These are phyloP conservation scores for Poeciliopsis turneri DNA, from an alignment of 2,797 vertebrate species.

Conservation along the genomic window DNA sequence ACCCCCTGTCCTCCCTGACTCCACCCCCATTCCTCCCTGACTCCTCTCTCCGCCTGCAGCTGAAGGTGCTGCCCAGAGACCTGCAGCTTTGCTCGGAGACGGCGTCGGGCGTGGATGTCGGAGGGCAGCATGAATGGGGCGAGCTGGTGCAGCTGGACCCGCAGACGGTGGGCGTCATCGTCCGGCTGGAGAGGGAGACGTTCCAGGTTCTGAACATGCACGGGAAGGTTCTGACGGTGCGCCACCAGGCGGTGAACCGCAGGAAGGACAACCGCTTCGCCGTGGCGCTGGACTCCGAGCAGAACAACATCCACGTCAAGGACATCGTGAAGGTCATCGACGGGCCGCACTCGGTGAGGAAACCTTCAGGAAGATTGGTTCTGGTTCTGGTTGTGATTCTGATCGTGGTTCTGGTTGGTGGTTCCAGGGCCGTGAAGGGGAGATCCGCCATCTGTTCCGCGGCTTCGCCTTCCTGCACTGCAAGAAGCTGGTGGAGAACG, in stretches of 20 bases:
- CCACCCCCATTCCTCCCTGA: background rate
- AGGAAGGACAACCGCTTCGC: slow-evolving; percentile 96
- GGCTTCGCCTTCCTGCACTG: slow-evolving; percentile 96
- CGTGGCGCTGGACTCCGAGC: slow-evolving; percentile 93
- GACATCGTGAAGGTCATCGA: slow-evolving; percentile 98
- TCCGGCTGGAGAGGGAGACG: slow-evolving; percentile 92
- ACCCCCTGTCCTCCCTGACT: too few relatives aligned
- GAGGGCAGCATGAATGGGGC: slow-evolving; percentile 96
- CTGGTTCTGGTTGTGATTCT: too few relatives aligned
- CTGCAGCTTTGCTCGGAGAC: slow-evolving; percentile 97
- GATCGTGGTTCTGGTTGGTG: too few relatives aligned
- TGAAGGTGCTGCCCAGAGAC: slow-evolving; percentile 94
- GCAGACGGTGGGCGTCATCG: slow-evolving; percentile 92
- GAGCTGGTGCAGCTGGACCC: slow-evolving; percentile 95
- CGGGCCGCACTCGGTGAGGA: slow-evolving; percentile 90
- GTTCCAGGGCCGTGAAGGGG: slow-evolving; percentile 89
- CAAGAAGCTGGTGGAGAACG: slow-evolving; percentile 96
- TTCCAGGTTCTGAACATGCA: slow-evolving; percentile 98
- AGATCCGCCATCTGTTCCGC: slow-evolving; percentile 92
- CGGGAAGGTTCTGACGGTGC: slow-evolving; percentile 92
- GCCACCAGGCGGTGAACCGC: slow-evolving; percentile 92
- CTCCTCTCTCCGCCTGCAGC: slow-evolving; percentile 60
- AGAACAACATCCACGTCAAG: slow-evolving; percentile 97
- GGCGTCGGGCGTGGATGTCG: slow-evolving; percentile 92
- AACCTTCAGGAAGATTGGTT: background rate